Evolutionary conservation across 2,113 vertebrate species (phyloP).

Genomic region (Anoplopoma fimbria): DNA sequence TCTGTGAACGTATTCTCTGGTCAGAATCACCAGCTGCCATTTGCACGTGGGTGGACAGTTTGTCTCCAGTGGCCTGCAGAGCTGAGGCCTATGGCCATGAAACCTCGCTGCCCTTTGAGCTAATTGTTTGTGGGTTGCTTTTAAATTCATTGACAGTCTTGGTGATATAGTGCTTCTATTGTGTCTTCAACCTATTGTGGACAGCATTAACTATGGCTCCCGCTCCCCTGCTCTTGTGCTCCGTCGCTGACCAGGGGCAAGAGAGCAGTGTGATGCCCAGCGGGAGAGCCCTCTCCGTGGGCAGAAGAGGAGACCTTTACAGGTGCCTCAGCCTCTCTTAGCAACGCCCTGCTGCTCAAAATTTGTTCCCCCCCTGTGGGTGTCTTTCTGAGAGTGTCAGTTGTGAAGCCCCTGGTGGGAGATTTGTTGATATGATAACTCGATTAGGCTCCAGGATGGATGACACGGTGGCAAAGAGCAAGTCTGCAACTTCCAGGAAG

Average conservation of each 20-base stretch:
- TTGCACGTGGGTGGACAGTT: conserved; percentile 84
- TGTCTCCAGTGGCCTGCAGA: conserved; percentile 75
- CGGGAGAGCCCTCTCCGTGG: conserved; percentile 80
- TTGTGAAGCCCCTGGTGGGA: conserved; percentile 78
- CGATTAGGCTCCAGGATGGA: conserved; percentile 88
- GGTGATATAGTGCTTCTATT: conserved; percentile 85
- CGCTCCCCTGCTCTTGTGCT: conserved; percentile 56
- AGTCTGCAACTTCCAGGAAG: conserved; percentile 81
- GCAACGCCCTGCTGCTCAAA: conserved; percentile 91
- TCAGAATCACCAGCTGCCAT: conserved; percentile 82
- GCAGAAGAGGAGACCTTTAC: conserved; percentile 77
- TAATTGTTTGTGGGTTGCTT: conserved; percentile 85
- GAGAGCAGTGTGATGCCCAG: conserved; percentile 78
- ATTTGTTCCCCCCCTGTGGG: conserved; percentile 89
- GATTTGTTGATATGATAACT: conserved; percentile 91
- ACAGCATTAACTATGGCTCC: conserved; percentile 76
- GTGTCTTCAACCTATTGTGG: conserved; percentile 80
- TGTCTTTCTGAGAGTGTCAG: conserved; percentile 86
- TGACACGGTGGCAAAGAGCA: conserved; percentile 80
- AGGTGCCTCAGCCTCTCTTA: conserved; percentile 86
- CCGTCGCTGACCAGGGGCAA: conserved; percentile 68
- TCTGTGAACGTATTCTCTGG: conserved; percentile 71
- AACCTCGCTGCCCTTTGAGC: conserved; percentile 82
- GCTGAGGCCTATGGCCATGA: conserved; percentile 66
- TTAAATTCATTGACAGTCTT: conserved; percentile 85